Evolutionary conservation across 2,888 invertebrate genomes (phyloP).

Genomic region (Acrocyrtus sp.): DNA sequence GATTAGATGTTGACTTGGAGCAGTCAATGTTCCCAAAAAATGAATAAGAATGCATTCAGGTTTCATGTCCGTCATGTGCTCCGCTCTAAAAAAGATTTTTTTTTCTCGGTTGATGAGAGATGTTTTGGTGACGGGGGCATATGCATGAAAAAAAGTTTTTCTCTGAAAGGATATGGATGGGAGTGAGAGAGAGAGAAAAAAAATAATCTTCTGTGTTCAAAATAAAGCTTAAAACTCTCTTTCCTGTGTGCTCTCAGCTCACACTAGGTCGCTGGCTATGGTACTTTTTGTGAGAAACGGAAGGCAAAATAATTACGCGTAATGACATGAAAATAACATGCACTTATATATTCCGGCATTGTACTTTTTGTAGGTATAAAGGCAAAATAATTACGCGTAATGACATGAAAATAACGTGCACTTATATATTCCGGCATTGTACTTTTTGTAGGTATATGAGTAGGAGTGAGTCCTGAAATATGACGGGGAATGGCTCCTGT

Average conservation of each 20-base stretch:
- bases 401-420: too few species aligned
- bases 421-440: too few species aligned
- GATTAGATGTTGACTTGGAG: neutral
- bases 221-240: too few species aligned
- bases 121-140: neutral
- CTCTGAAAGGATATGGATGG: too few species aligned
- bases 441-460: too few species aligned
- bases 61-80: constrained; percentile 25
- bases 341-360: too few species aligned
- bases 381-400: constrained; percentile 35
- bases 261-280: too few species aligned
- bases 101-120: constrained; percentile 17
- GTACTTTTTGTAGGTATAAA: constrained; percentile 1
- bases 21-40: neutral
- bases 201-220: too few species aligned
- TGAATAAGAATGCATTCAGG: constrained; percentile 9
- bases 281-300: constrained; percentile 1
- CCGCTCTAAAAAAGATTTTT: constrained; percentile 16
- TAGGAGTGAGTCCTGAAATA: neutral
- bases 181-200: too few species aligned
- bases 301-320: constrained; percentile 33
- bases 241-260: too few species aligned
- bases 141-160: too few species aligned
- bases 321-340: constrained; percentile 26
- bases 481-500: constrained; percentile 2